A percentile compares a stretch with the other conserved stretches of the same genome.
Conservation (phyloP, 2,113 vertebrate genomes). For the Tringa solitaria region DNA sequence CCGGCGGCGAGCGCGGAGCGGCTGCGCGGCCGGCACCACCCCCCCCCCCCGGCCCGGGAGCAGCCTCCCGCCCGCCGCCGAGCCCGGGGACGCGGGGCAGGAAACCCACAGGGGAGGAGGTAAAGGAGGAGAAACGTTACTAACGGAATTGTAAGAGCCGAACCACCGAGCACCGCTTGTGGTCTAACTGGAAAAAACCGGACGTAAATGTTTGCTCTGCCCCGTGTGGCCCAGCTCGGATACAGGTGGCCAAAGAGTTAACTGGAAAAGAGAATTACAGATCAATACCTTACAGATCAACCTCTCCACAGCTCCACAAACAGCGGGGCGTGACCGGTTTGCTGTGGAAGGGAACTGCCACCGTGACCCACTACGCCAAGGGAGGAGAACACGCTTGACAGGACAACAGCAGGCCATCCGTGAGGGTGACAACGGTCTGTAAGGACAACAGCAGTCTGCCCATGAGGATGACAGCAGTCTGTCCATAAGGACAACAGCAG, state of each 20-base stretch:
- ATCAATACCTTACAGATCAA: neutral
- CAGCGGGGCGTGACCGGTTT: rapidly evolving
- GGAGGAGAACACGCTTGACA: neutral
- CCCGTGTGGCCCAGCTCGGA: neutral
- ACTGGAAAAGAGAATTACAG: neutral
- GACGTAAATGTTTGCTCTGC: neutral
- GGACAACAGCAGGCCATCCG: neutral
- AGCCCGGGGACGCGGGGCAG: too few species aligned
- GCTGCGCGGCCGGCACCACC: neutral
- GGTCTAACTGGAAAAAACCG: rapidly evolving
- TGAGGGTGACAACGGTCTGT: neutral
- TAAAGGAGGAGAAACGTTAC: neutral
- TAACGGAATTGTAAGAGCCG: rapidly evolving
- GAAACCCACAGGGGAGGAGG: too few species aligned
- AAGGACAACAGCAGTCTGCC: too few species aligned
- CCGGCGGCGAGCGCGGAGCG: neutral
- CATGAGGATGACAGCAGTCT: too few species aligned
- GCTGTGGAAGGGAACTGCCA: neutral
- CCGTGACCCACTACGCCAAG: rapidly evolving
- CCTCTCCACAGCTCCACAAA: neutral
- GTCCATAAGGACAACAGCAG: too few species aligned
- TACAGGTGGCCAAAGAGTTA: neutral
- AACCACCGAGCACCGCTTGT: rapidly evolving
- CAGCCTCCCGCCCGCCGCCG: too few species aligned
- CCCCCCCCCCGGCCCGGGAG: too few species aligned